Evolutionary conservation across 1,140 invertebrate species (phyloP), one percentile per base, ranked within the genome.

Genomic region (Pantala flavescens): DNA sequence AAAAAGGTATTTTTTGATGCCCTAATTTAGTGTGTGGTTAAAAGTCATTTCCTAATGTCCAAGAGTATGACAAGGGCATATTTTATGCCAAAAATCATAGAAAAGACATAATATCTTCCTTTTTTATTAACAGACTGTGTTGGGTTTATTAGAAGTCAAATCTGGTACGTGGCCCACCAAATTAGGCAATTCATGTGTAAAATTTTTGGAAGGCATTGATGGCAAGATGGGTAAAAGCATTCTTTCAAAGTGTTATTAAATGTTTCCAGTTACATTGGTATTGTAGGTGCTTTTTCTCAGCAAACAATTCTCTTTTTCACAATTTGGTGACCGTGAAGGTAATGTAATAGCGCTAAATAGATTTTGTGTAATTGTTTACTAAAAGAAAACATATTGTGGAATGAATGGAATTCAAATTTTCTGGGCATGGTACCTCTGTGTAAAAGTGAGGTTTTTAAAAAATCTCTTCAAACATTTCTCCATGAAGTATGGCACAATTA

Each of bases 331-430:
- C 49, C 49, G n/a, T 63, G 28, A 63, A 63, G 49, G 49, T 63
- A 63, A 63, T 63, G 49, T 63, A 63, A 63, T 63, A 63, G 49
- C n/a, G 49, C 49, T 63, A 63, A 63, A 19, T 63, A 63, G 49
- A 63, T 63, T 63, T 63, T 63, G 49, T 63, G 49, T 63, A 63
- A 63, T 63, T 63, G n/a, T 63, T 63, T 63, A 63, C 49, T 63
- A 63, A 63, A 63, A 63, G 49, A 63, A 63, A 63, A 36, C 28
- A 36, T 36, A 36, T 21, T 63, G 49, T 63, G 49, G 49, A 36
- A 63, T 63, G 49, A 63, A 63, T 63, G 49, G n/a, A 63, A 63
- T 63, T 63, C n/a, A 21, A 14, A 63, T 63, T 63, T 36, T 36
- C 28, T 63, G 49, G 49, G 49, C 49, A 5, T 63, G 49, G n/a